These are phyloP conservation scores for Drosophila kurseongensis DNA, from an alignment of 1,140 invertebrate genomes.

Conservation along the genomic window DNA sequence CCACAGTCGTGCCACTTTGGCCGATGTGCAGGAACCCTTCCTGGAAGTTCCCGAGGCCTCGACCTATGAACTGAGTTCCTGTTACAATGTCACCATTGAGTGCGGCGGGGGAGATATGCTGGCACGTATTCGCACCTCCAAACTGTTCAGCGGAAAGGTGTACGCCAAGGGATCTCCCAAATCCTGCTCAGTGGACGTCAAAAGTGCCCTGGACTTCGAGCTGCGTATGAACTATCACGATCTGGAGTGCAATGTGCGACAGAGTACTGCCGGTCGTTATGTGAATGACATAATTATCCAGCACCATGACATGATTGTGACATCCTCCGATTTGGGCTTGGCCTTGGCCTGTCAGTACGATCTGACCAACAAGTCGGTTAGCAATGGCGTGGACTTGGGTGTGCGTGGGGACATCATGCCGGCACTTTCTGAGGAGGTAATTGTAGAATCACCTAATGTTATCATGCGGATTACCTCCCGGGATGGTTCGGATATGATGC, in stretches of 20 bases:
- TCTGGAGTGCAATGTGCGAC: slow-evolving; percentile 94
- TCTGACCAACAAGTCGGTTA: slow-evolving; percentile 96
- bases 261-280: slow-evolving; percentile 93
- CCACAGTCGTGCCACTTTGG: slow-evolving; percentile 94
- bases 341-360: slow-evolving; percentile 97
- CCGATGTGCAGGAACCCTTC: slow-evolving; percentile 96
- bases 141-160: slow-evolving; percentile 96
- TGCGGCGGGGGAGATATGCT: slow-evolving; percentile 97
- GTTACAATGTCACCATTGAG: slow-evolving; percentile 97
- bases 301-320: slow-evolving; percentile 97
- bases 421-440: slow-evolving; percentile 92
- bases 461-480: slow-evolving; percentile 96
- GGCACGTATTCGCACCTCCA: slow-evolving; percentile 95
- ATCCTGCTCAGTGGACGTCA: slow-evolving; percentile 94
- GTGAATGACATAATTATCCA: slow-evolving; percentile 96
- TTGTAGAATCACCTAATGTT: slow-evolving; percentile 97
- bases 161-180: slow-evolving; percentile 97
- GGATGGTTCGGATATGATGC: slow-evolving; percentile 89
- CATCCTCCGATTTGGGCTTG: slow-evolving; percentile 95
- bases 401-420: slow-evolving; percentile 94
- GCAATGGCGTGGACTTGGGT: slow-evolving; percentile 95
- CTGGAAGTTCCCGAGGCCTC: slow-evolving; percentile 94
- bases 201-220: slow-evolving; percentile 93
- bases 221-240: slow-evolving; percentile 96
- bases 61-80: slow-evolving; percentile 96